Evolutionary conservation across 2,113 vertebrate species (phyloP).

Genomic region (Paraplagusia blochii): DNA sequence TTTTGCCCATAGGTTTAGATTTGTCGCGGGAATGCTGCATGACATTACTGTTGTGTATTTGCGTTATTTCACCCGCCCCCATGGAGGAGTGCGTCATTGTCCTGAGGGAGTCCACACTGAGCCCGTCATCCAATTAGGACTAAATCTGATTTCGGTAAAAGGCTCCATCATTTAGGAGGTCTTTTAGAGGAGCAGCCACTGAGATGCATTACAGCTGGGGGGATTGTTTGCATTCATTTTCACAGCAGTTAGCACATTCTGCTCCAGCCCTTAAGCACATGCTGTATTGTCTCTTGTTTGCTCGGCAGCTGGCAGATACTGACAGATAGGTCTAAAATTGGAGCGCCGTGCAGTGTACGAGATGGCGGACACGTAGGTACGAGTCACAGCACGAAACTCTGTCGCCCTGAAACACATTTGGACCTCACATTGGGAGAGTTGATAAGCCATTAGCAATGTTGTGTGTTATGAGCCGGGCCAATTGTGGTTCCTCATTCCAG

Average conservation of each 20-base stretch:
- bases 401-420: background rate
- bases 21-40: conserved; percentile 22
- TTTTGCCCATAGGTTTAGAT: background rate
- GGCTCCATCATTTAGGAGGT: conserved; percentile 59
- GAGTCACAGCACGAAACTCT: background rate
- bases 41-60: conserved; percentile 12
- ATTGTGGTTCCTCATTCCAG: background rate
- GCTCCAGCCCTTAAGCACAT: conserved; percentile 48
- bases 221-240: conserved; percentile 62
- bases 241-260: conserved; percentile 58
- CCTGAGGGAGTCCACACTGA: conserved; percentile 44
- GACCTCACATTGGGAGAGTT: background rate
- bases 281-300: conserved; percentile 25
- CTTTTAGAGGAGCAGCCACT: conserved; percentile 52
- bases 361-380: background rate
- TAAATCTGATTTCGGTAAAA: conserved; percentile 68
- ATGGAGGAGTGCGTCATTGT: conserved; percentile 42
- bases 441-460: background rate
- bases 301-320: conserved; percentile 21
- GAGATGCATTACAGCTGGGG: conserved; percentile 52
- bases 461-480: background rate
- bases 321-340: conserved; percentile 28
- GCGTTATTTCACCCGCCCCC: conserved; percentile 30
- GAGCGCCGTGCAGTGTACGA: conserved; percentile 5
- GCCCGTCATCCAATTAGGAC: conserved; percentile 63